These are phyloP conservation scores for Dicroscelio sp. DNA, from an alignment of 2,888 invertebrate species.

Conservation along the genomic window DNA sequence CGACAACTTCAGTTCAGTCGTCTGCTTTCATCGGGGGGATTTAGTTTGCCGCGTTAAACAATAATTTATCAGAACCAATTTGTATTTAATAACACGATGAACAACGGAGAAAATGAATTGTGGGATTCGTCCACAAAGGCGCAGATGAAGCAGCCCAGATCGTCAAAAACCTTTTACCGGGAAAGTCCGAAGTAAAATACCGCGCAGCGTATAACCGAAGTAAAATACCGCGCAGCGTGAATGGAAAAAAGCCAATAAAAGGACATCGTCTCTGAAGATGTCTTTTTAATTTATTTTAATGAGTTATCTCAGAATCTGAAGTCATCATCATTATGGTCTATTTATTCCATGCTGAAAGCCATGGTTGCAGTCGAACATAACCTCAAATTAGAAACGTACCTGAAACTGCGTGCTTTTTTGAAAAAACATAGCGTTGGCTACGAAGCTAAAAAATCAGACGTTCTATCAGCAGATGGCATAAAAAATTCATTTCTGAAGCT, in stretches of 20 bases:
- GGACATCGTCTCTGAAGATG: not conserved
- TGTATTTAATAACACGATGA: not conserved
- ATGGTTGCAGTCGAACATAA: not conserved
- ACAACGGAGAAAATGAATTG: not conserved
- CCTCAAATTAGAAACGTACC: not conserved
- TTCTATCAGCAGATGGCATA: conserved; percentile 17
- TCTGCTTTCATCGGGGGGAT: too few relatives aligned
- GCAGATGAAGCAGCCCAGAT: too few relatives aligned
- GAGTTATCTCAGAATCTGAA: not conserved
- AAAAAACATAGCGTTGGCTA: not conserved
- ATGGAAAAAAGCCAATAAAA: too few relatives aligned
- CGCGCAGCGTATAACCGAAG: too few relatives aligned
- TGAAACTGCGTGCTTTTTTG: not conserved
- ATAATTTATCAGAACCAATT: too few relatives aligned
- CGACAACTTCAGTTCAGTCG: not conserved
- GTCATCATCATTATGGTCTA: not conserved
- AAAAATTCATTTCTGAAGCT: conserved; percentile 10
- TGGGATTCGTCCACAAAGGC: too few relatives aligned
- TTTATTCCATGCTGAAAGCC: not conserved
- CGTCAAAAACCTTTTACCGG: too few relatives aligned
- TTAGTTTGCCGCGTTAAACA: too few relatives aligned
- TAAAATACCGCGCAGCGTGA: not conserved
- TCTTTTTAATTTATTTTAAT: not conserved
- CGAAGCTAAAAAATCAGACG: not conserved
- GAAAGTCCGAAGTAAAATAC: too few relatives aligned